Conservation (phyloP, 2,113 vertebrate species). For the Microcebus ravelobensis region DNA sequence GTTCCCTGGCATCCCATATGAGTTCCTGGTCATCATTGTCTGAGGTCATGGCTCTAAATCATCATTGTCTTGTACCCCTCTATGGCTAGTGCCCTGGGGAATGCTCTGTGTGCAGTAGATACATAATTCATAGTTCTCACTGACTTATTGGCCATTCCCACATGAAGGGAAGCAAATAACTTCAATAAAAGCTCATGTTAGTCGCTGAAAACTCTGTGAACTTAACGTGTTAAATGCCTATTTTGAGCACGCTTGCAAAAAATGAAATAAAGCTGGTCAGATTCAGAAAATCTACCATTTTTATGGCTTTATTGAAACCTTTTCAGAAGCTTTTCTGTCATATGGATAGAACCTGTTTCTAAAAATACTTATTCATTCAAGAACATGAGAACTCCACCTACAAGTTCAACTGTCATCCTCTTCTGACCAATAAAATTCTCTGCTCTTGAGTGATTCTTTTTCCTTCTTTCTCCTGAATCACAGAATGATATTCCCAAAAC, state of each 20-base stretch:
- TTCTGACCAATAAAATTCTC: slow-evolving; percentile 64
- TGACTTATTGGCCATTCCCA: background rate
- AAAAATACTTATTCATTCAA: slow-evolving; percentile 74
- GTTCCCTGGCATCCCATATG: background rate
- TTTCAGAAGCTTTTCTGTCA: slow-evolving; percentile 32
- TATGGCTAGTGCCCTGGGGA: background rate
- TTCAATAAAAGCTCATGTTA: background rate
- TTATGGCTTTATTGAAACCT: background rate
- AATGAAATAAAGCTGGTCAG: slow-evolving; percentile 25
- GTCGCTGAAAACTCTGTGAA: background rate
- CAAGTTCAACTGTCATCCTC: slow-evolving; percentile 65
- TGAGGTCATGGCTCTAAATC: background rate
- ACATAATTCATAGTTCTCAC: background rate
- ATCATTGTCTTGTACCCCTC: background rate
- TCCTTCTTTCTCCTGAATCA: slow-evolving; percentile 55
- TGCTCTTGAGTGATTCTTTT: slow-evolving; percentile 71
- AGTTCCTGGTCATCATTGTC: background rate
- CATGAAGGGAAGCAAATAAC: slow-evolving; percentile 26
- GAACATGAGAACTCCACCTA: slow-evolving; percentile 64
- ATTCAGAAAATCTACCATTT: slow-evolving; percentile 29
- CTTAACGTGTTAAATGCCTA: background rate
- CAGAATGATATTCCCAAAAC: background rate
- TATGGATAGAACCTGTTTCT: slow-evolving; percentile 61
- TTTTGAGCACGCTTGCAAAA: slow-evolving; percentile 21
- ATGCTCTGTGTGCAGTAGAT: background rate